Percentiles rank a stretch among this genome's conserved stretches.
These are phyloP conservation scores for Dascyllus trimaculatus DNA, from an alignment of 2,113 vertebrate species.

Conservation along the genomic window DNA sequence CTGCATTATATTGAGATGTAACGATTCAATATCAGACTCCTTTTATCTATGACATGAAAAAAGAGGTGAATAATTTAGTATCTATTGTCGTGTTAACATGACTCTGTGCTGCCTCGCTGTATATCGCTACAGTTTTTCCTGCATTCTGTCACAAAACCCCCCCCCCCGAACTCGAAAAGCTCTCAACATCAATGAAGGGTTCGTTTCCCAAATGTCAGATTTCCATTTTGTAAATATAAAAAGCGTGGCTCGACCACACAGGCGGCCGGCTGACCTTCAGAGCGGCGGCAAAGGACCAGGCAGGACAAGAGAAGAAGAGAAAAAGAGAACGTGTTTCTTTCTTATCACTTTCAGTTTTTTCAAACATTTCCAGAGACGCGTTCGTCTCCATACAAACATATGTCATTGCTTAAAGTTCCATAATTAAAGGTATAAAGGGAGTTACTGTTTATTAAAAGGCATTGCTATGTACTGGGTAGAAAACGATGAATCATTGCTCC, in stretches of 20 bases:
- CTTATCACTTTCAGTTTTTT: slow-evolving; percentile 10
- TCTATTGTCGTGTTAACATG: too few species aligned
- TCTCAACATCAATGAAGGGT: neutral
- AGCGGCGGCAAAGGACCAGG: neutral
- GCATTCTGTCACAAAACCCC: neutral
- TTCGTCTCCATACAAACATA: neutral
- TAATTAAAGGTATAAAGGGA: slow-evolving; percentile 16
- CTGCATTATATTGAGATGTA: too few species aligned
- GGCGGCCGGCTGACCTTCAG: neutral
- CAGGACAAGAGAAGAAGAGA: neutral
- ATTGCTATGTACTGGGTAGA: slow-evolving; percentile 1
- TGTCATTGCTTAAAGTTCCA: slow-evolving; percentile 25
- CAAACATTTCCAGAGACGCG: slow-evolving; percentile 8
- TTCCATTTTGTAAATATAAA: slow-evolving; percentile 32
- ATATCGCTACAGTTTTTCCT: too few species aligned
- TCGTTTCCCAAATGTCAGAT: slow-evolving; percentile 39
- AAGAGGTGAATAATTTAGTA: too few species aligned
- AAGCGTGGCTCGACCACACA: neutral
- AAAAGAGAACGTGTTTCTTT: slow-evolving; percentile 1
- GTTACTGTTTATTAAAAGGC: slow-evolving; percentile 13
- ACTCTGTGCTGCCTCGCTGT: too few species aligned
- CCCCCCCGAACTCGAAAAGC: neutral
- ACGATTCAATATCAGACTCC: too few species aligned
- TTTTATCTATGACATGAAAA: too few species aligned
- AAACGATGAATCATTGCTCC: neutral